Conservation (phyloP, 2,113 vertebrate species). For the Anas platyrhynchos region DNA sequence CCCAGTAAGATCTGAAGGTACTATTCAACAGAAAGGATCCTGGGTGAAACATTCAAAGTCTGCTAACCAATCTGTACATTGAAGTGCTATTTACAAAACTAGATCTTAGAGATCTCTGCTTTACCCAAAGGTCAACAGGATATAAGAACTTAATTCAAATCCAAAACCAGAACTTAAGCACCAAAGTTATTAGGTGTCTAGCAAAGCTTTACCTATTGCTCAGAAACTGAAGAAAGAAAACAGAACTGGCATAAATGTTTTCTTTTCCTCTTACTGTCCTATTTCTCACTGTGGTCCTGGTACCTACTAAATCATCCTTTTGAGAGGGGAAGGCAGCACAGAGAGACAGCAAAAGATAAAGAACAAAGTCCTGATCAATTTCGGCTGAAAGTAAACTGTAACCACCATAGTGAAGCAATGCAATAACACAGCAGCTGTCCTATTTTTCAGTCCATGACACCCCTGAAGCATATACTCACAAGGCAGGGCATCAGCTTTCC, state of each 20-base stretch:
- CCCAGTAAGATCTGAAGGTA: neutral
- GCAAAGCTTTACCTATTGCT: neutral
- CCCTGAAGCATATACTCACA: neutral
- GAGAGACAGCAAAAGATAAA: neutral
- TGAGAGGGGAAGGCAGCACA: neutral
- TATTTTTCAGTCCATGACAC: constrained; percentile 26
- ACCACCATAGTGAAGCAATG: neutral
- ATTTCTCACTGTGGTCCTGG: neutral
- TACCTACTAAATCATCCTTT: neutral
- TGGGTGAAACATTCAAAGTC: neutral
- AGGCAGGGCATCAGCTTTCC: neutral
- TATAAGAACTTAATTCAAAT: neutral
- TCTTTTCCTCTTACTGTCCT: neutral
- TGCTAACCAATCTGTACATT: neutral
- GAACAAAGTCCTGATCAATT: neutral
- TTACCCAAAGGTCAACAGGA: neutral
- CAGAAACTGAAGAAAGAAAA: neutral
- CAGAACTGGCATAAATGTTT: neutral
- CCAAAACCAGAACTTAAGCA: neutral
- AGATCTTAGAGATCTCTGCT: neutral
- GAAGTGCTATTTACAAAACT: neutral
- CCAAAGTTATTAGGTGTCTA: neutral
- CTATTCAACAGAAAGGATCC: neutral
- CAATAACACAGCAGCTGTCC: neutral
- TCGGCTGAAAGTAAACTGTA: constrained; percentile 24